Percentiles rank a stretch among this genome's conserved stretches.
Conservation (phyloP, 2,888 invertebrate species). For the Phaonia tiefii region DNA sequence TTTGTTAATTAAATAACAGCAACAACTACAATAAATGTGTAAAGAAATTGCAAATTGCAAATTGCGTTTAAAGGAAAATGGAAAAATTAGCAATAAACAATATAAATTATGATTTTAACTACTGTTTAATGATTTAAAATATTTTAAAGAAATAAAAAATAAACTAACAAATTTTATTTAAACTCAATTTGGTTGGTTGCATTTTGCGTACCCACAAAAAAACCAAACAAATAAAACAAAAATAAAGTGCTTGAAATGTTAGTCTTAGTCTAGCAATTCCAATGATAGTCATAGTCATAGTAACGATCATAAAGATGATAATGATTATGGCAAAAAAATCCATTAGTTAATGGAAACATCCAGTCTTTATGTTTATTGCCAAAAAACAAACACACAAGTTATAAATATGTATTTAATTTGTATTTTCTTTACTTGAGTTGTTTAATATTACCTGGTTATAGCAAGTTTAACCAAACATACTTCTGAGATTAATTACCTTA, state of each 20-base stretch:
- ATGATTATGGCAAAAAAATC: slow-evolving; percentile 27
- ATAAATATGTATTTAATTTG: slow-evolving; percentile 6
- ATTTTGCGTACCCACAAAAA: slow-evolving; percentile 73
- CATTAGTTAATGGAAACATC: slow-evolving; percentile 49
- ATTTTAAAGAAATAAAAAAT: slow-evolving; percentile 35
- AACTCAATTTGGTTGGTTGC: slow-evolving; percentile 71
- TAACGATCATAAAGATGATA: slow-evolving; percentile 8
- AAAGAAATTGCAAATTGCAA: slow-evolving; percentile 6
- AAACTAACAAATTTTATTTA: slow-evolving; percentile 39
- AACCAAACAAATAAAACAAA: too few relatives aligned
- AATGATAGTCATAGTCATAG: too few relatives aligned
- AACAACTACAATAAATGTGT: slow-evolving; percentile 22
- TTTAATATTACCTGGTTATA: too few relatives aligned
- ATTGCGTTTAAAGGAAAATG: not conserved
- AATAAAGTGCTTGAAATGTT: too few relatives aligned
- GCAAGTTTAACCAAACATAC: slow-evolving; percentile 17
- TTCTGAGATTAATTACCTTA: slow-evolving; percentile 65
- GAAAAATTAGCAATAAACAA: not conserved
- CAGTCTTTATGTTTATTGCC: not conserved
- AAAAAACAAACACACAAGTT: not conserved
- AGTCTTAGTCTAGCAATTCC: too few relatives aligned
- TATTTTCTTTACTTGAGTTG: too few relatives aligned
- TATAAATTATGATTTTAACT: slow-evolving; percentile 21
- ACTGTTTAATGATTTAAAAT: slow-evolving; percentile 45
- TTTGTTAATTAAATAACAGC: not conserved